Percentiles rank a stretch among this genome's conserved stretches.
Conservation (phyloP, 2,113 vertebrate genomes). For the Thalassoma bifasciatum region DNA sequence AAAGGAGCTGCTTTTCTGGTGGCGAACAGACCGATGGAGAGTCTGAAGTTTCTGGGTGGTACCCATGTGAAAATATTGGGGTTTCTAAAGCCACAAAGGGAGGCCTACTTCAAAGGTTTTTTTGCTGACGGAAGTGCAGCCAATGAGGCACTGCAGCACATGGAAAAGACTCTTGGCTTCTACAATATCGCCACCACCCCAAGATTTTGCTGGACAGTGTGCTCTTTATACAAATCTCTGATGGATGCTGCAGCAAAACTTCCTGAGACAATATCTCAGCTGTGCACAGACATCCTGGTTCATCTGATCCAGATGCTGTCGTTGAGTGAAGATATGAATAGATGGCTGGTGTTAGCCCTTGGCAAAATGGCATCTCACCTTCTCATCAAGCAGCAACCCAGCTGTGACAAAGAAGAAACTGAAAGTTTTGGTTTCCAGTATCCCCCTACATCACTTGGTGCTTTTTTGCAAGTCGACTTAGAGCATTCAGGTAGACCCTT, state of each 20-base stretch:
- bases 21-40: conserved; percentile 53
- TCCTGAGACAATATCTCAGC: conserved; percentile 79
- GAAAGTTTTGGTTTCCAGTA: conserved; percentile 48
- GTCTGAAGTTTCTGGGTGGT: conserved; percentile 36
- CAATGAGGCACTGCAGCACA: conserved; percentile 52
- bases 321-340: conserved; percentile 13
- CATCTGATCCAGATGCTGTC: conserved; percentile 59
- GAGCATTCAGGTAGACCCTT: conserved; percentile 26
- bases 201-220: conserved; percentile 82
- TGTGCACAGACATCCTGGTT: conserved; percentile 68
- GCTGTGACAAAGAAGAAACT: conserved; percentile 58
- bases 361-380: conserved; percentile 66
- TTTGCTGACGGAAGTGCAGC: conserved; percentile 56
- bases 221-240: conserved; percentile 64
- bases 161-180: conserved; percentile 77
- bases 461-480: conserved; percentile 49
- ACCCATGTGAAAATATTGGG: conserved; percentile 70
- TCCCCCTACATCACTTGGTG: conserved; percentile 38
- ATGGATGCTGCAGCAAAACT: conserved; percentile 52
- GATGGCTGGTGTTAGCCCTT: conserved; percentile 56
- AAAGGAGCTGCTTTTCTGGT: conserved; percentile 75
- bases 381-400: conserved; percentile 11
- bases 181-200: conserved; percentile 77
- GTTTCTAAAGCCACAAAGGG: conserved; percentile 77
- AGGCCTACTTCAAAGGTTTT: conserved; percentile 70